Base-by-base conservation (phyloP, 2,797 vertebrate species). In the Pseudopleuronectes americanus region DNA sequence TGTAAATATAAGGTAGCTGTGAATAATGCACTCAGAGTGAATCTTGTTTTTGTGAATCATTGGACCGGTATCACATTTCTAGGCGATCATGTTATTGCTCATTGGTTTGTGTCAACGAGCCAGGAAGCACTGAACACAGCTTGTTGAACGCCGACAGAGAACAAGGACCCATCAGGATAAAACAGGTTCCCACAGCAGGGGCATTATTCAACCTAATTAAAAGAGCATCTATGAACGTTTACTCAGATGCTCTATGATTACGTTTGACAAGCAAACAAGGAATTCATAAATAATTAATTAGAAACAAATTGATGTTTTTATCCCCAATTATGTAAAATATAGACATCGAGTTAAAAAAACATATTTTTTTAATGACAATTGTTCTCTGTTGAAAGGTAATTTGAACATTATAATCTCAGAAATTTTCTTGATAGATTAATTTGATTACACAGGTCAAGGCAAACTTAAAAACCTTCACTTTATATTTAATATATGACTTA, bases 161-260 rank as follows among this genome's bases (percentile, higher is more conserved):
- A 63, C 41, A 57, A 52, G 61, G 38, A 64, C 60, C 61, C 12
- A 13, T 58, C 63, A 64, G n/a, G 24, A 76, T 75, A 54, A 66
- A 83, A 62, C 68, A 60, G 70, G 77, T 75, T 80, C 49, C 77
- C 64, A 66, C 79, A 79, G 81, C 66, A 75, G 70, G 61, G 64
- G 47, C 45, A 60, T 43, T 33, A 61, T 71, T 62, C 63, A 59
- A 21, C 52, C 58, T 78, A 75, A 85, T 78, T 87, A 70, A 71
- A 71, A 76, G 52, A 60, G 76, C 51, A 79, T 84, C 49, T 56
- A 31, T 61, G 19, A 70, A 68, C 73, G 65, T 58, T 73, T 48
- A 51, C 17, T 51, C 36, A 31, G 56, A 71, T 65, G 28, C 6
- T 21, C 7, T 70, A 64, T 64, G 56, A 74, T 85, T 81, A 13